Evolutionary conservation across 2,113 vertebrate species (phyloP), one percentile per base, ranked within the genome.

Genomic region (Tychaedon coryphoeus): DNA sequence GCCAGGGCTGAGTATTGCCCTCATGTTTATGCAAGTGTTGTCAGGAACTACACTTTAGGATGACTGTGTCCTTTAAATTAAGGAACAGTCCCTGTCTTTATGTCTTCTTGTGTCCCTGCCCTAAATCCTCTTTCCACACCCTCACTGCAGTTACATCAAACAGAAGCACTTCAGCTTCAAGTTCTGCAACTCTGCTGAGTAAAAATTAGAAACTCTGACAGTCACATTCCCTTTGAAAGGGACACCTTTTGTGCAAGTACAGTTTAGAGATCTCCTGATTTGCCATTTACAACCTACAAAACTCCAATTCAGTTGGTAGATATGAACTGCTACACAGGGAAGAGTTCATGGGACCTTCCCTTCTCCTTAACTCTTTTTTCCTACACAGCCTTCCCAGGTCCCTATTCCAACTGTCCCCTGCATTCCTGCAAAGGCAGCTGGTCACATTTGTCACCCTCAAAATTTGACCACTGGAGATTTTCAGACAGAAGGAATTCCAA

Each of bases 271-370:
- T 7, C 10, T 71, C 53, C 19, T 18, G 19, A 24, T 19, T 31
- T 29, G 50, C 64, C 29, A 50, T 38, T 33, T 53, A 24, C 0
- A 1, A 60, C 43, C 57, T 42, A 48, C 19, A 40, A 43, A 86
- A 6, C 15, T 8, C 28, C 53, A 66, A 1, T 20, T 28, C 23
- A 54, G 14, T 0, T 1, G 25, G 19, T 0, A 53, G 23, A 19
- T n/a, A 12, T 1, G 57, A 90, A 57, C 1, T 29, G 28, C 38
- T 64, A 60, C 18, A 38, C 19, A 45, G 47, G 34, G 16, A 61
- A 25, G 53, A 24, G 12, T 8, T 1, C 2, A 43, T 25, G 22
- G 3, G 8, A 23, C 17, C 20, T 66, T 64, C 40, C 65, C 29
- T 67, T n/a, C 57, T 58, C 38, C 18, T 43, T 2, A 40, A 9